Base-by-base conservation (phyloP, 2,113 vertebrate genomes). In the Halcyon senegalensis region DNA sequence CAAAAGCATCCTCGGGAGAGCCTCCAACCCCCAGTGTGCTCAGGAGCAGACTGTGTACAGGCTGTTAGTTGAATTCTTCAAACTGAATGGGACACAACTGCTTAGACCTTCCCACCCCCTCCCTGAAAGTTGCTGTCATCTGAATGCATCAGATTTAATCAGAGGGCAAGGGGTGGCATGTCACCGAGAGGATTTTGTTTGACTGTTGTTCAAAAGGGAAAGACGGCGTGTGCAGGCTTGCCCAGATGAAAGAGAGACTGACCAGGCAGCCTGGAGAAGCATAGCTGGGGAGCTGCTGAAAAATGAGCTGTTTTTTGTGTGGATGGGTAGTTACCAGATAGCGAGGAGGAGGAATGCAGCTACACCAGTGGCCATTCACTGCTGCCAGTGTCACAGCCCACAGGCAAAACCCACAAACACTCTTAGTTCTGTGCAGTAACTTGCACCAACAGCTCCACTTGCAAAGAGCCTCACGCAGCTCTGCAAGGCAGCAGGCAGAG, bases 1-100 rank as follows among this genome's bases (percentile, higher is more conserved):
- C 48, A 51, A 30, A 20, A n/a, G 30, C 8, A 13, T 5, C 68
- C 28, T 6, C 10, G 33, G 55, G 35, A 60, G 44, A 84, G 56
- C 44, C 31, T 21, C 37, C 11, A 10, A 1, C 6, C n/a, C 16
- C 35, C 4, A 6, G 6, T 0, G 3, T 23, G 11, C 19, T 14
- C 28, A 13, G 48, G 27, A 13, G 7, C 25, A 31, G 37, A 46
- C 55, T 63, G 8, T 4, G 7, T 5, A 25, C 15, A 24, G 56
- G 35, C 41, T 33, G 0, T 5, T 11, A 20, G 14, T 1, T n/a
- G 44, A 60, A 48, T 53, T 12, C 73, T 87, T 60, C 68, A 43
- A 37, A 39, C 23, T 10, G 56, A 66, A 50, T 1, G 7, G 67
- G 35, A 28, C 11, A 10, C 4, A 25, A 46, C 33, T 48, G 48